These are phyloP conservation scores for Periophthalmus modestus DNA, from an alignment of 2,113 vertebrate genomes.

Conservation along the genomic window DNA sequence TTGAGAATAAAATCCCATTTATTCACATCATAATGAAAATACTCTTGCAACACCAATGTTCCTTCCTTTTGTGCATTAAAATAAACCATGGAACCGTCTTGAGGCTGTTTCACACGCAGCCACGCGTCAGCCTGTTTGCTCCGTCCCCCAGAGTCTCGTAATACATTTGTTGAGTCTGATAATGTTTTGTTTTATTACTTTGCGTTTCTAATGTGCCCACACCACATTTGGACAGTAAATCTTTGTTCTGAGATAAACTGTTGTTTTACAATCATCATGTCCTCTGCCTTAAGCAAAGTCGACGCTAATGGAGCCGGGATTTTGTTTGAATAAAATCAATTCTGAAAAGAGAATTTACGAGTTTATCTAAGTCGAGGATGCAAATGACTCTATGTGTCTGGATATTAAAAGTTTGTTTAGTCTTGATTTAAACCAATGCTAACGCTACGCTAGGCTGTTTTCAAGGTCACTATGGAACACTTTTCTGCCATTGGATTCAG, in stretches of 20 bases:
- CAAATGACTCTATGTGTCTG: too few relatives aligned
- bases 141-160: not conserved
- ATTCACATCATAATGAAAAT: too few relatives aligned
- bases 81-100: not conserved
- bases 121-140: too few relatives aligned
- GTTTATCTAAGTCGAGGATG: too few relatives aligned
- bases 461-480: too few relatives aligned
- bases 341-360: not conserved
- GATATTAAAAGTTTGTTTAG: too few relatives aligned
- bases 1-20: not conserved
- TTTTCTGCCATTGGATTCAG: too few relatives aligned
- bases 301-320: constrained; percentile 7
- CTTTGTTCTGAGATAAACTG: not conserved
- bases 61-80: not conserved
- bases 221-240: not conserved
- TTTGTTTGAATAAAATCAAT: constrained; percentile 11
- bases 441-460: too few relatives aligned
- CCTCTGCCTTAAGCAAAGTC: constrained; percentile 12
- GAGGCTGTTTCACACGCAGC: not conserved
- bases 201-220: not conserved
- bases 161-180: not conserved
- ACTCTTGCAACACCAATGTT: not conserved
- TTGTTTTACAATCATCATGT: not conserved
- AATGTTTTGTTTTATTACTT: not conserved
- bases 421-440: too few relatives aligned